These are phyloP conservation scores for Ramazzottius varieornatus DNA, from an alignment of 2,888 invertebrate genomes.

Conservation along the genomic window DNA sequence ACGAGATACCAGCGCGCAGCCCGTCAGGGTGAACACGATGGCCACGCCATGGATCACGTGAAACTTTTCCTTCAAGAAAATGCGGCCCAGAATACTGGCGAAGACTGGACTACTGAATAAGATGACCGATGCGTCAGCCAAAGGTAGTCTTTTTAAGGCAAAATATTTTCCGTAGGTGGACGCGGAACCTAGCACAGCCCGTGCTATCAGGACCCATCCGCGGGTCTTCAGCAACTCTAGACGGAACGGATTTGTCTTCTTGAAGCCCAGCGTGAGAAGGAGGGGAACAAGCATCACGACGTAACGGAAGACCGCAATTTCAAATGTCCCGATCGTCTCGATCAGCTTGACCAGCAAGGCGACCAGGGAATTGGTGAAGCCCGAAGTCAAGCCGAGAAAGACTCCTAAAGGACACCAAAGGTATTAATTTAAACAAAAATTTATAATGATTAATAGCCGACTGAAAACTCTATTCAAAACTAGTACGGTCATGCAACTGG, in stretches of 20 bases:
- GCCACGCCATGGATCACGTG: background rate
- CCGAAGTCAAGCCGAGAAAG: background rate
- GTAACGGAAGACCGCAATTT: background rate
- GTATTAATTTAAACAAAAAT: too few relatives aligned
- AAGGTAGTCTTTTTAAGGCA: background rate
- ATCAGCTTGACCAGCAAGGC: background rate
- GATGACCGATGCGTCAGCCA: background rate
- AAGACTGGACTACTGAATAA: background rate
- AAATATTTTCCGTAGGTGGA: background rate
- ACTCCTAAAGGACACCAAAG: background rate
- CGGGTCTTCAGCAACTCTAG: background rate
- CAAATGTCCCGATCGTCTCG: slow-evolving; percentile 2
- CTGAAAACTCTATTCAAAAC: too few relatives aligned
- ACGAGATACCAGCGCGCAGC: background rate
- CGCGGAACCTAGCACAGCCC: background rate
- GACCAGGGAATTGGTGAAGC: slow-evolving; percentile 2
- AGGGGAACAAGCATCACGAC: background rate
- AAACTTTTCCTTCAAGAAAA: background rate
- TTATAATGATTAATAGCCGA: too few relatives aligned
- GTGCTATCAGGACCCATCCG: background rate
- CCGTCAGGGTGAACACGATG: background rate
- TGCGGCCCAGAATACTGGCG: background rate
- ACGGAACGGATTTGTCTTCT: background rate
- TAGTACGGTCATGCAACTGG: too few relatives aligned
- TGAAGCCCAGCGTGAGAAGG: background rate